phyloP scores from a whole-genome alignment of 2,113 vertebrate species.

The Rissa tridactyla region DNA sequence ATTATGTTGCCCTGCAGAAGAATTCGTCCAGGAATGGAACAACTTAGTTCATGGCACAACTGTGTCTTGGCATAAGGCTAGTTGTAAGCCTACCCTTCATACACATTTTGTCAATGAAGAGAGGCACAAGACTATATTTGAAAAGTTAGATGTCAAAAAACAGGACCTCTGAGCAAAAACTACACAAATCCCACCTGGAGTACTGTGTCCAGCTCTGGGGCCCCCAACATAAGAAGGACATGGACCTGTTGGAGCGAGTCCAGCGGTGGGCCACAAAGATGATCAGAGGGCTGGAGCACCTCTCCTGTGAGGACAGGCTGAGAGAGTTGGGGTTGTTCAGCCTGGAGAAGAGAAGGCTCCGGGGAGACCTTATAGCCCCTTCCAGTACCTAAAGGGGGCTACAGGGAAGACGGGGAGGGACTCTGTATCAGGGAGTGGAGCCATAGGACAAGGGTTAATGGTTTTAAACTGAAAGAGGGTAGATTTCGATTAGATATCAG shows the following conservation, averaged over 20 bases:
- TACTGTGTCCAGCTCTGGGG: neutral
- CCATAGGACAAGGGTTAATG: neutral
- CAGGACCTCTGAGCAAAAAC: neutral
- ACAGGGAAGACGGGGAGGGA: neutral
- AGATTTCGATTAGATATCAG: neutral
- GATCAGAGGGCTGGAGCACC: neutral
- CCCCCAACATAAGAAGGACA: neutral
- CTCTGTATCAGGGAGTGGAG: neutral
- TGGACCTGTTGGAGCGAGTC: neutral
- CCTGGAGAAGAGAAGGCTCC: neutral
- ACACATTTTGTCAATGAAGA: neutral
- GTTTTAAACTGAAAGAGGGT: neutral
- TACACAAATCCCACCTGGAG: neutral
- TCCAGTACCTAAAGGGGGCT: neutral
- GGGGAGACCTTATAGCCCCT: neutral
- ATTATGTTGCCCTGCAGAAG: neutral
- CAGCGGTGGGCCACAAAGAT: neutral
- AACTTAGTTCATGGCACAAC: neutral
- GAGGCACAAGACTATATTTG: neutral
- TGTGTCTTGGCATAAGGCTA: neutral
- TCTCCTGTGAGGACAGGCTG: neutral
- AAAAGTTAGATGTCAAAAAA: neutral
- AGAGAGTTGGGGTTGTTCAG: neutral
- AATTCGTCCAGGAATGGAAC: neutral
- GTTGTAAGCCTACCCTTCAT: neutral